Evolutionary conservation across 2,113 vertebrate species (phyloP), one percentile per base, ranked within the genome.

Genomic region (Carollia perspicillata): DNA sequence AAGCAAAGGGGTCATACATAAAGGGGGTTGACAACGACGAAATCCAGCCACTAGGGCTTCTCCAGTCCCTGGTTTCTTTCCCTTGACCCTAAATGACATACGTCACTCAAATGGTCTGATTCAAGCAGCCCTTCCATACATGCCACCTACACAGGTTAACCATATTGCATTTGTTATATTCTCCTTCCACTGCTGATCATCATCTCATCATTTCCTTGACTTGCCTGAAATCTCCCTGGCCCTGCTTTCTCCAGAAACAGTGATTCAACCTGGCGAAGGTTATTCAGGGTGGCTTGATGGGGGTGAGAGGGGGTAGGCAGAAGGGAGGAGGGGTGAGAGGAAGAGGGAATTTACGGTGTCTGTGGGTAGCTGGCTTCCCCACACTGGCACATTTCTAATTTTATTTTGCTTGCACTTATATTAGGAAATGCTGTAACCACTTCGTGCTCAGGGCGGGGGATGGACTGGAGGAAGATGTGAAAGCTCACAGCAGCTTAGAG

Each of bases 301-400:
- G 84, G 71, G 90, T 97, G 87, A 95, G 55, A 78, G n/a, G 49
- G 90, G 93, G 95, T 95, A 74, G 91, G 96, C 11, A 92, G 68
- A 16, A 94, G 77, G 22, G 75, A 96, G 93, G 80, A 93, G 47
- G 92, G 90, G 69, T 94, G 93, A 90, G 94, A 96, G 84, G 80
- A 90, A 94, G 74, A 97, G 55, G 90, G 80, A 94, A 92, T 95
- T 96, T 95, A 92, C 51, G 37, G 96, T 0, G n/a, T 60, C 84
- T 81, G 97, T 96, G 96, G 97, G 97, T 97, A 97, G 97, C 69
- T 94, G 89, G 71, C 94, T 94, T 90, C 81, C 95, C 90, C 96
- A 78, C n/a, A 72, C 89, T 35, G 68, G 91, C 72, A 92, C 90
- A 84, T 63, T 96, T 93, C 95, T 97, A 94, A 96, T 95, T 97